Conservation (phyloP, 2,797 vertebrate genomes). For the Taenioides sp. region DNA sequence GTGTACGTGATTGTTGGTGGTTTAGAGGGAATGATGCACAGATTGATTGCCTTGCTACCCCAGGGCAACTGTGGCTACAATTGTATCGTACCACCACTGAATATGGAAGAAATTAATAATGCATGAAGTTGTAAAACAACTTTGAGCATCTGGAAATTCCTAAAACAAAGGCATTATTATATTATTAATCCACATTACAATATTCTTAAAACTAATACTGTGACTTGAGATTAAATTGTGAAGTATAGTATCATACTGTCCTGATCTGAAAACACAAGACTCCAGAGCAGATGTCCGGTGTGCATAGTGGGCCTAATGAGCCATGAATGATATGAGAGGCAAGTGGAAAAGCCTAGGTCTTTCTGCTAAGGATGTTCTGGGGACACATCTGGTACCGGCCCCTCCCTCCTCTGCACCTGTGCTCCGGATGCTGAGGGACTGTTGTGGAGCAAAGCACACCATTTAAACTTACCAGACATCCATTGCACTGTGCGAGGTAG, state of each 20-base stretch:
- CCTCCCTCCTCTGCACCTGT: conserved; percentile 59
- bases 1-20: no score
- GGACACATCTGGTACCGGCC: conserved; percentile 70
- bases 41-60: no score
- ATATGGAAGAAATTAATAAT: no score
- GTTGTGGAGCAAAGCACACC: conserved; percentile 42
- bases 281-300: conserved; percentile 64
- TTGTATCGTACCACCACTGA: no score
- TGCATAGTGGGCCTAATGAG: conserved; percentile 70
- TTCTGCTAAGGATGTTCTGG: conserved; percentile 45
- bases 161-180: no score
- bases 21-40: no score
- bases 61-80: no score
- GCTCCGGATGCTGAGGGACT: conserved; percentile 54
- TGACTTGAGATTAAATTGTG: background rate
- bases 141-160: no score
- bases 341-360: conserved; percentile 55
- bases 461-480: conserved; percentile 39
- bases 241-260: conserved; percentile 1
- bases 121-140: no score
- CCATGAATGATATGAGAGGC: conserved; percentile 70
- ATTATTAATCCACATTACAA: no score
- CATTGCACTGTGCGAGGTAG: conserved; percentile 19
- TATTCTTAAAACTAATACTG: no score
- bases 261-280: conserved; percentile 27